These are phyloP conservation scores for Apodemus sylvaticus DNA, from an alignment of 2,113 vertebrate species.

Conservation along the genomic window DNA sequence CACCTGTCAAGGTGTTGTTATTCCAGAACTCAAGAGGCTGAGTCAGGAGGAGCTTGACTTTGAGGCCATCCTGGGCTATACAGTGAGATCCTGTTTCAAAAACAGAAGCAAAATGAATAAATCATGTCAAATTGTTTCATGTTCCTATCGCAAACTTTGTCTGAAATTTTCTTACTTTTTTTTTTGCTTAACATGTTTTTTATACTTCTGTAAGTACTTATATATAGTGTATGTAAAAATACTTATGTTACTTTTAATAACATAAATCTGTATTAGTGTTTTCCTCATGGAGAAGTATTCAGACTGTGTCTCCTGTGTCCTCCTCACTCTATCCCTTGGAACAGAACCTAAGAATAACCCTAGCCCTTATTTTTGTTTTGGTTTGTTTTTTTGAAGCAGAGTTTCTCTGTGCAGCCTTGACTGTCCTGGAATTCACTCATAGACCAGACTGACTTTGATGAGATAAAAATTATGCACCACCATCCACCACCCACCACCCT, in stretches of 20 bases:
- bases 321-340: neutral
- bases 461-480: too few species aligned
- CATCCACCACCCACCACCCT: too few species aligned
- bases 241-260: neutral
- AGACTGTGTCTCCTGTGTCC: neutral
- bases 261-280: conserved; percentile 4
- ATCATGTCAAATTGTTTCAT: neutral
- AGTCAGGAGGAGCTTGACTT: neutral
- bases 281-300: neutral
- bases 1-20: neutral
- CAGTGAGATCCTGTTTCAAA: neutral
- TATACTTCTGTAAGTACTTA: conserved; percentile 17
- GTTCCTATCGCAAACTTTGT: neutral
- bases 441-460: too few species aligned
- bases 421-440: too few species aligned
- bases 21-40: neutral
- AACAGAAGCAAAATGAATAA: neutral
- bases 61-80: neutral
- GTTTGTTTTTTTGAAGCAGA: neutral
- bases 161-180: neutral
- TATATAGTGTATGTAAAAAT: neutral
- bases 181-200: neutral
- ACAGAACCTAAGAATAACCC: neutral
- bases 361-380: neutral
- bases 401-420: too few species aligned